Evolutionary conservation across 1,140 invertebrate genomes (phyloP), one percentile per base, ranked within the genome.

Genomic region (Thereuonema tuberculata): DNA sequence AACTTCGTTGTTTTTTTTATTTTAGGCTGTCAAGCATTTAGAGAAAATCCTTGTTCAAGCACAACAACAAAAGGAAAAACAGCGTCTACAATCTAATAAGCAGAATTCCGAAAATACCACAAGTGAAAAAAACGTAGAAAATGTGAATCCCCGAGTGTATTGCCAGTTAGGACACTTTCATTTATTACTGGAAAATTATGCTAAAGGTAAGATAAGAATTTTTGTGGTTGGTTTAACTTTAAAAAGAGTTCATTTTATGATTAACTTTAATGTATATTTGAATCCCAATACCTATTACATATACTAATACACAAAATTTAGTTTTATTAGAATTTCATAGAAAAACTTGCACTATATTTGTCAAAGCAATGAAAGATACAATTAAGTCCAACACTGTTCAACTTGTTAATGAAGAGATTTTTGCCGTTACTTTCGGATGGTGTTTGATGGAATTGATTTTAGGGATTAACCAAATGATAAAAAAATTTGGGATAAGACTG

Each of bases 101-200:
- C 59, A 61, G 29, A 56, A 60, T 49, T 57, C 48, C 55, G 63
- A 24, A 61, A 31, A 20, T 26, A 49, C 20, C 59, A 65, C n/a
- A 24, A 55, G 2, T 53, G 62, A 54, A 2, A 53, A 20, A 15
- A 25, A 56, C 24, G 47, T 59, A 64, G 48, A 82, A 64, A 61
- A 61, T 57, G 86, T 93, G 56, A 87, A 93, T 74, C 84, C 88
- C 0, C 88, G 89, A 71, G 90, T 90, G 14, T 94, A 88, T 70
- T 93, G 90, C 67, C 93, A 93, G 76, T 74, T 97, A 26, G 93
- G 93, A 1, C 92, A 97, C 77, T 89, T 94, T 69, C 88, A 94
- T 76, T 78, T 96, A 3, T 75, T 96, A 0, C 74, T 94, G 2
- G 89, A 91, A 76, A 86, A 95, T 71, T 93, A 88, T 76, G 78